These are phyloP conservation scores for Orthosia cruda DNA, from an alignment of 2,888 invertebrate genomes.

Conservation along the genomic window DNA sequence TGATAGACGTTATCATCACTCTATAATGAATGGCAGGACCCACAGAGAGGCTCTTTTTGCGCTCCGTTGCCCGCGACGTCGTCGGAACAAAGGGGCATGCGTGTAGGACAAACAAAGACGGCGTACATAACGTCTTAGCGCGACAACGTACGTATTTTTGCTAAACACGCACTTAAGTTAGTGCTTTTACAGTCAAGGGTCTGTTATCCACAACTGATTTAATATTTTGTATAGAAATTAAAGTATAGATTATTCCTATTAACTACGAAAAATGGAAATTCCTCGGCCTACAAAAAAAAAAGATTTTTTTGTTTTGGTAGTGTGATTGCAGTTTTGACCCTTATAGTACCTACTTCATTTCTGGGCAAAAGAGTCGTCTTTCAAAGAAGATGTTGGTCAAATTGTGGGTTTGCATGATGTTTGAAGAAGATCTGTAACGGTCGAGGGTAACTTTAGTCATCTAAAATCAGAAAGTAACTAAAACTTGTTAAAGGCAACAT, in stretches of 20 bases:
- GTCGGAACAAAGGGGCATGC: constrained; percentile 23
- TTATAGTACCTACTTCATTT: constrained; percentile 7
- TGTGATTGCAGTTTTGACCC: too few species aligned
- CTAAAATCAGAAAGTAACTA: too few species aligned
- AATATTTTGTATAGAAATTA: too few species aligned
- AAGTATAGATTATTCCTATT: too few species aligned
- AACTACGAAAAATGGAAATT: too few species aligned
- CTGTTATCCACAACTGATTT: too few species aligned
- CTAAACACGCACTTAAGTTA: constrained; percentile 13
- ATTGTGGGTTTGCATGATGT: background rate
- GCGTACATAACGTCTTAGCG: constrained; percentile 18
- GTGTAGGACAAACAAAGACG: constrained; percentile 44
- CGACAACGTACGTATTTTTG: constrained; percentile 8
- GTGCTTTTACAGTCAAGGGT: too few species aligned
- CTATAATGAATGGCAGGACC: constrained; percentile 44
- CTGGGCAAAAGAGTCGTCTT: background rate
- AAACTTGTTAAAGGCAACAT: too few species aligned
- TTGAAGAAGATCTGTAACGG: too few species aligned
- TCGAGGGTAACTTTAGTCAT: too few species aligned
- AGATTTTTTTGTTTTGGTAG: too few species aligned
- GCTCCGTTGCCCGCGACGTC: constrained; percentile 2
- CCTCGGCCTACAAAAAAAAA: too few species aligned
- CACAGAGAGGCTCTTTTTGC: constrained; percentile 19
- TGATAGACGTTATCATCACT: constrained; percentile 5
- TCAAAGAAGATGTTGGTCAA: background rate